Evolutionary conservation across 2,888 invertebrate genomes (phyloP), one percentile per base, ranked within the genome.

Genomic region (Vesta saturnalis): DNA sequence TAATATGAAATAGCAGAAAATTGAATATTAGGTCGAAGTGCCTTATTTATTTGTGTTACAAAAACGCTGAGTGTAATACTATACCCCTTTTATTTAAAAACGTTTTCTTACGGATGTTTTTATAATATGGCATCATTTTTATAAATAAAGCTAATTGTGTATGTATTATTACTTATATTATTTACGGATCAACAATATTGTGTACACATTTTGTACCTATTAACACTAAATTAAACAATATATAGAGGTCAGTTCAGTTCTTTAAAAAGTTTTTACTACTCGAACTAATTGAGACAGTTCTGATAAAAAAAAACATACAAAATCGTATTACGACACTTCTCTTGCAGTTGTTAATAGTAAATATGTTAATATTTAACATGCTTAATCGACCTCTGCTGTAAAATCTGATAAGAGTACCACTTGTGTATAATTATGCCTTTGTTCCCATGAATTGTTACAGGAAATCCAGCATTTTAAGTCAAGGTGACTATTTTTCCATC

Each of bases 391-490:
- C 71, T 71, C 66, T 69, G 59, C 60, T 63, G 58, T 64, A 64
- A 64, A 69, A 72, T 72, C 72, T 67, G 72, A 72, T 72, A 69
- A 63, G 35, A 54, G 59, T 64, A 60, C 62, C 69, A 64, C 68
- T 71, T 67, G 60, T 69, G 49, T 70, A 62, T 74, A 74, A 74
- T 74, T 74, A 68, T 61, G 71, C 72, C 72, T 74, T 73, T 74
- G 74, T 74, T 74, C 72, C 64, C 70, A 65, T 64, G 69, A 72
- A 74, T 72, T 72, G 68, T 73, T 68, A 72, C 72, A 70, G 72
- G 72, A 72, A 73, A 72, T 73, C 68, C 72, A 72, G 61, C 52
- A 61, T 69, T 69, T 66, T 58, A 64, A 74, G 74, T 70, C 74
- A 74, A 74, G 74, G 74, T 68, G 46, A 66, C 56, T 46, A 60